A percentile compares a stretch with the other conserved stretches of the same genome.
phyloP scores from a whole-genome alignment of 2,113 vertebrate genomes.

The Talpa occidentalis region DNA sequence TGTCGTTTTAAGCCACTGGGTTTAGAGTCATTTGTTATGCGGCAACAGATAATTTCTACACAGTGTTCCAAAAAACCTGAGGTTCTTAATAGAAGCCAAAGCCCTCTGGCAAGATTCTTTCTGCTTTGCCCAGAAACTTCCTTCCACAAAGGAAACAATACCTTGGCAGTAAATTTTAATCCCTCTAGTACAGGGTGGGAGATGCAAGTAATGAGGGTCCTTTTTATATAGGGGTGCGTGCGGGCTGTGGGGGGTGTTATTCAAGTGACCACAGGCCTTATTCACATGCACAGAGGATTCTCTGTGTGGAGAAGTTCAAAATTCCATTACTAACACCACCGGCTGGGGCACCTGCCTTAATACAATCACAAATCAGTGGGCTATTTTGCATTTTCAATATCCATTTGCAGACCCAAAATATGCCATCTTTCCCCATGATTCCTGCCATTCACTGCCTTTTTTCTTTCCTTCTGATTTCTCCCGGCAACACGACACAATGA shows the following conservation, averaged over 20 bases:
- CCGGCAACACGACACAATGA: background rate
- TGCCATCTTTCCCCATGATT: background rate
- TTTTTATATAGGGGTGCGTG: background rate
- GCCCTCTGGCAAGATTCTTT: background rate
- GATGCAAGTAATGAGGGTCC: background rate
- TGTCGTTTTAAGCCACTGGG: background rate
- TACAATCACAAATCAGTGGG: background rate
- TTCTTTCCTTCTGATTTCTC: slow-evolving; percentile 1
- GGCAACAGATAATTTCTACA: background rate
- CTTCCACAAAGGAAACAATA: background rate
- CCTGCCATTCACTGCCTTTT: background rate
- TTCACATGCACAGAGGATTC: background rate
- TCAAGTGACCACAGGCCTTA: background rate
- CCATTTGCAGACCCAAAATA: slow-evolving; percentile 8
- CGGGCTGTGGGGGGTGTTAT: background rate
- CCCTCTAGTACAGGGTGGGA: background rate
- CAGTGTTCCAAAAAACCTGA: background rate
- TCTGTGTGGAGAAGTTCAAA: background rate
- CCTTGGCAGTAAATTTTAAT: background rate
- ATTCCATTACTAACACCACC: background rate
- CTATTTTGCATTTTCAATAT: slow-evolving; percentile 41
- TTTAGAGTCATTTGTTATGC: background rate
- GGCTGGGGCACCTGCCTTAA: background rate
- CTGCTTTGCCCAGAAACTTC: background rate
- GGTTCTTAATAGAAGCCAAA: background rate